Conservation (phyloP, 30 jellyfish, hydroid and myxozoan genomes). For the Catostylus mosaicus region DNA sequence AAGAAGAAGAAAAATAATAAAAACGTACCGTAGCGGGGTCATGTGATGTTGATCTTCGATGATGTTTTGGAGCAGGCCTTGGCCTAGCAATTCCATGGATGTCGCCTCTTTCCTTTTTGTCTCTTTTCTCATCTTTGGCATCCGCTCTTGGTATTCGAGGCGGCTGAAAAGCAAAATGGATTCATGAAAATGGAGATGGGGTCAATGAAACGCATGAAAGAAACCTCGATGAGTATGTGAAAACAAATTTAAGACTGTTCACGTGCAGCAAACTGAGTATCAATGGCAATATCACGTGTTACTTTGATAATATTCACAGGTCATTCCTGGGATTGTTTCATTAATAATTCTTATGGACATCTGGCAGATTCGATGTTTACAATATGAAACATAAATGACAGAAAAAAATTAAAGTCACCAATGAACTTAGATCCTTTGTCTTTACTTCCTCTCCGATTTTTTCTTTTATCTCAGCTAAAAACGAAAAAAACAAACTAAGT, state of each 20-base stretch:
- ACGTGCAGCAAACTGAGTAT: too few relatives aligned
- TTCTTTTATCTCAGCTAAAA: slow-evolving; percentile 7
- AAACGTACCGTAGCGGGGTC: slow-evolving; percentile 52
- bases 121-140: slow-evolving; percentile 50
- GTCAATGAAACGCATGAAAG: too few relatives aligned
- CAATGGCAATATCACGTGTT: too few relatives aligned
- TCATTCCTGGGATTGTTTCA: too few relatives aligned
- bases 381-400: too few relatives aligned
- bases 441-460: not conserved
- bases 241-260: too few relatives aligned
- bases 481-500: not conserved
- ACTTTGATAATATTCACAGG: too few relatives aligned
- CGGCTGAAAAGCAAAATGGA: slow-evolving; percentile 34
- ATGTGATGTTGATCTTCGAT: slow-evolving; percentile 75
- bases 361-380: too few relatives aligned
- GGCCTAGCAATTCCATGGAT: slow-evolving; percentile 68
- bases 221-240: too few relatives aligned
- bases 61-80: slow-evolving; percentile 60
- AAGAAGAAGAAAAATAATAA: not conserved
- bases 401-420: not conserved
- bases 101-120: slow-evolving; percentile 44
- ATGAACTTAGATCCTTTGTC: not conserved
- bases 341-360: too few relatives aligned
- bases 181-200: not conserved
- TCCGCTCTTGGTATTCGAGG: slow-evolving; percentile 62